Percentiles rank a stretch among this genome's conserved stretches.
Conservation (phyloP, 64 coral and sea anemone genomes). For the Cladopsammia gracilis region DNA sequence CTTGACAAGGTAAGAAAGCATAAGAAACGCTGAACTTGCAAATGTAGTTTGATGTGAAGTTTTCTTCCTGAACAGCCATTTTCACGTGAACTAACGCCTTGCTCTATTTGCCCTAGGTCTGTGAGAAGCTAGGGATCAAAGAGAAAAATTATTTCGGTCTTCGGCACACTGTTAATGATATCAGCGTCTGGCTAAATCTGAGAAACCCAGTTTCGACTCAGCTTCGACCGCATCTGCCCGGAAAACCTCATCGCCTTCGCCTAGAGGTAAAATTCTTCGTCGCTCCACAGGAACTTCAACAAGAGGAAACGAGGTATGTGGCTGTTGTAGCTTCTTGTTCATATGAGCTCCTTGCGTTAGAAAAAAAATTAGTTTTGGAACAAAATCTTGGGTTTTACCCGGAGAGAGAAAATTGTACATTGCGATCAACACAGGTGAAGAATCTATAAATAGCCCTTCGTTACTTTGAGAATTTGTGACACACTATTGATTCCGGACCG, state of each 20-base stretch:
- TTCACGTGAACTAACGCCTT: neutral
- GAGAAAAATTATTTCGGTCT: constrained; percentile 99
- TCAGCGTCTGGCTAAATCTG: constrained; percentile 92
- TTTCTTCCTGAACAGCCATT: neutral
- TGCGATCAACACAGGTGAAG: neutral
- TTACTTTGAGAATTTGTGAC: too few relatives aligned
- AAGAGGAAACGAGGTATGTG: constrained; percentile 94
- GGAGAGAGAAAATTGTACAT: neutral
- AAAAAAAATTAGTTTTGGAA: neutral
- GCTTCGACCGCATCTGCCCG: constrained; percentile 90
- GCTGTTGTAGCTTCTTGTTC: neutral
- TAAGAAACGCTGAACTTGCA: constrained; percentile 21
- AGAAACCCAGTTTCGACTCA: constrained; percentile 96
- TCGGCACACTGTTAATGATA: constrained; percentile 81
- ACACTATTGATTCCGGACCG: neutral
- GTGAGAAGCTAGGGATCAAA: constrained; percentile 87
- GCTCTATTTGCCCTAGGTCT: constrained; percentile 60
- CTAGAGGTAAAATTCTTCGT: constrained; percentile 99
- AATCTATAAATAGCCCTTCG: too few relatives aligned
- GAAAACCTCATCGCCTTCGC: constrained; percentile 97
- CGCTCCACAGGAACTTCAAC: constrained; percentile 97
- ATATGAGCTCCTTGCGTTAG: too few relatives aligned
- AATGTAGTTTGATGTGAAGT: neutral
- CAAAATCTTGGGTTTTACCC: neutral
- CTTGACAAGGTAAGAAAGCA: constrained; percentile 73